Evolutionary conservation across 2,797 vertebrate genomes (phyloP), one percentile per base, ranked within the genome.

Genomic region (Typhlichthys eigenmanni): DNA sequence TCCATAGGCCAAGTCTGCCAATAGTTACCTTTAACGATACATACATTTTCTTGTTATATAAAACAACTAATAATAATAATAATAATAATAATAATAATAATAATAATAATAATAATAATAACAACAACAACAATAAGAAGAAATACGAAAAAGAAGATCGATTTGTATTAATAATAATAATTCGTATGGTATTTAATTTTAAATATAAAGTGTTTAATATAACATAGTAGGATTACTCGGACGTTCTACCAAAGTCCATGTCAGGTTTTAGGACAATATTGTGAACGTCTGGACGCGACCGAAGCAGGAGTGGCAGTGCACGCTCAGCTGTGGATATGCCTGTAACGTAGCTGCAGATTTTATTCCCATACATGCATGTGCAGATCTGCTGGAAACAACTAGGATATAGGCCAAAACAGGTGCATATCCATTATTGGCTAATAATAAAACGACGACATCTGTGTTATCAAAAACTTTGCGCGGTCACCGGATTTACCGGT

Each of bases 281-380:
- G 34, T 58, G 32, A 48, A 47, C 60, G 58, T 14, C 67, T 60
- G 71, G 60, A 75, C 68, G 68, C 47, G 10, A 47, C 14, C 24
- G n/a, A 72, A 73, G 64, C 72, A 84, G 82, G 81, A 91, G 89
- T 88, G 87, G 81, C 80, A 91, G 90, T 88, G 87, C 81, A 50
- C 74, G 67, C 76, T 76, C 80, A 60, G 79, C 61, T 72, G 60
- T 66, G 68, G 59, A 76, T 13, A 72, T 9, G 2, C 38, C 5
- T 29, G 4, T 29, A 29, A 29, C 24, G 4, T 29, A 29, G 24
- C 24, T 4, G 24, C 3, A 29, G 85, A 84, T 86, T 82, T 81
- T 49, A 75, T 81, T 84, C 76, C 72, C 72, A 68, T 46, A 4
- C 50, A 19, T 32, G 68, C 14, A 29, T 61, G 51, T 47, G 54